Evolutionary conservation across 1,140 invertebrate genomes (phyloP), one percentile per base, ranked within the genome.

Genomic region (Hyphantria cunea): DNA sequence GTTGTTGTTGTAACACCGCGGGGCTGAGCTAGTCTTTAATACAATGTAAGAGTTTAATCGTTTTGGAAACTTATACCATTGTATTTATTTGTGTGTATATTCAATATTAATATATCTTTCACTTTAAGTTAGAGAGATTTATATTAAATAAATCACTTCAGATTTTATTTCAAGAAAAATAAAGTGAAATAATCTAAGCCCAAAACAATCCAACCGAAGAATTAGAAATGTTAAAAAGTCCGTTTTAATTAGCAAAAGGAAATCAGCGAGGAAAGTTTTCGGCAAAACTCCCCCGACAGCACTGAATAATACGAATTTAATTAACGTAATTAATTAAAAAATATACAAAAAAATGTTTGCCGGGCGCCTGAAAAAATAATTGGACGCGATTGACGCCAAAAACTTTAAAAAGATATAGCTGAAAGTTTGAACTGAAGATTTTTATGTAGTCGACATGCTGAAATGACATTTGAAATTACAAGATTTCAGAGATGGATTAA

Each of bases 251-350:
- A 44, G 41, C 41, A n/a, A 44, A 44, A 44, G 12, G 41, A 44
- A 44, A 44, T 44, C 41, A 44, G n/a, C 6, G n/a, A n/a, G 3
- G 41, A 44, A 37, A 44, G 12, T 13, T 44, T 44, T 44, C 37
- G n/a, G 41, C 2, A 12, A 6, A 44, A 13, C 6, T 44, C 41
- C 41, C n/a, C 12, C 41, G 12, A 44, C 41, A 13, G 10, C 11
- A 44, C 11, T 12, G 41, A 44, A 44, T 44, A 44, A 44, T 44
- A 44, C n/a, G 41, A 44, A 12, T 44, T 44, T 44, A 44, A 44
- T 44, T 44, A 44, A 44, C 9, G 12, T 44, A 44, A 44, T 44
- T 44, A 44, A n/a, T 44, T 9, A 2, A 44, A 41, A 44, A 44
- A 44, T 12, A 44, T 44, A 13, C 41, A 44, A n/a, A 13, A 44